Evolutionary conservation across 2,113 vertebrate species (phyloP).

Genomic region (Mustela nigripes): DNA sequence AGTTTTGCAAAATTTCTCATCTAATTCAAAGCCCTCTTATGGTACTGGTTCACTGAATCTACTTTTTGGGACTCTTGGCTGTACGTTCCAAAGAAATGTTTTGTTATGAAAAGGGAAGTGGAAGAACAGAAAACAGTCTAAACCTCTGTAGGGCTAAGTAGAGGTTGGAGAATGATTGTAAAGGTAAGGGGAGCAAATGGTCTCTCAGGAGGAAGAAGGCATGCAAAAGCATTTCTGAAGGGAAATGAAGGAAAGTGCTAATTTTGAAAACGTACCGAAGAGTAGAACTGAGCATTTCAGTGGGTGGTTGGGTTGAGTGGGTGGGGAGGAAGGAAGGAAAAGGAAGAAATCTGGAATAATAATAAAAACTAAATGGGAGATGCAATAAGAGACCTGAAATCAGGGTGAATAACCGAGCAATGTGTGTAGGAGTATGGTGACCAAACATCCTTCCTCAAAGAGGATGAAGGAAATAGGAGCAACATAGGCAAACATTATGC

Average conservation of each 20-base stretch:
- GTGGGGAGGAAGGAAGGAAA: slow-evolving; percentile 82
- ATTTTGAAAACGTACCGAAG: slow-evolving; percentile 54
- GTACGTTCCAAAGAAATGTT: slow-evolving; percentile 47
- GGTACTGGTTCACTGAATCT: slow-evolving; percentile 39
- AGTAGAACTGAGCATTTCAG: slow-evolving; percentile 66
- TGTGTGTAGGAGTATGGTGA: slow-evolving; percentile 79
- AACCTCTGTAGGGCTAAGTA: slow-evolving; percentile 54
- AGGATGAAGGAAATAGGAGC: neutral
- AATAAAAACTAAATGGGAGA: slow-evolving; percentile 34
- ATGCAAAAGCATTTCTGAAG: slow-evolving; percentile 59
- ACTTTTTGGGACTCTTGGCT: neutral
- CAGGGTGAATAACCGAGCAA: slow-evolving; percentile 64
- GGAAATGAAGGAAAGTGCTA: slow-evolving; percentile 40
- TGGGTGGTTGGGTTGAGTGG: slow-evolving; percentile 62
- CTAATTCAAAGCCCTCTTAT: neutral
- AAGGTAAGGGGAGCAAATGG: neutral
- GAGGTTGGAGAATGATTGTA: slow-evolving; percentile 62
- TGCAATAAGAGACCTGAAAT: slow-evolving; percentile 67
- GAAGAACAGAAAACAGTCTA: slow-evolving; percentile 18
- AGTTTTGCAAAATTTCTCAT: slow-evolving; percentile 33
- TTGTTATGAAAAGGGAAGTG: slow-evolving; percentile 55
- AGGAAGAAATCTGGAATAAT: slow-evolving; percentile 85
- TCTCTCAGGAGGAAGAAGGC: slow-evolving; percentile 62
- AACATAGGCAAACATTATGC: neutral
- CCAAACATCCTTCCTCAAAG: slow-evolving; percentile 75